Percentiles rank a stretch among this genome's conserved stretches.
phyloP scores from a whole-genome alignment of 2,888 invertebrate species.

The Diadegma fenestrale region DNA sequence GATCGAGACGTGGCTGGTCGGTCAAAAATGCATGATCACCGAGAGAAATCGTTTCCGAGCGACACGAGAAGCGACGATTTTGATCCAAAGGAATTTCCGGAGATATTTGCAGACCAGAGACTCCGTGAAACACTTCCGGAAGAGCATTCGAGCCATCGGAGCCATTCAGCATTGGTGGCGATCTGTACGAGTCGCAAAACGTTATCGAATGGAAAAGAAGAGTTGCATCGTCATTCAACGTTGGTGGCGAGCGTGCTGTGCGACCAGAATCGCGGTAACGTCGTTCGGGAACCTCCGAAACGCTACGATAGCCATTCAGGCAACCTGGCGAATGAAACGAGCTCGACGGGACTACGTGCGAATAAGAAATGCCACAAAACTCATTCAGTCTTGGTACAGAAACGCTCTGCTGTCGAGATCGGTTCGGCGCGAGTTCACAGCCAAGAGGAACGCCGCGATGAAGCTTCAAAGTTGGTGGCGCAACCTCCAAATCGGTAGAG shows the following conservation, averaged over 20 bases:
- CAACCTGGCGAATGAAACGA: constrained; percentile 83
- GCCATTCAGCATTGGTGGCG: constrained; percentile 78
- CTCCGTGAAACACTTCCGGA: constrained; percentile 58
- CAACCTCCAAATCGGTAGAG: constrained; percentile 20
- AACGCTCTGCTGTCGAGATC: constrained; percentile 55
- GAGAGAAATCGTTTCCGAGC: constrained; percentile 81
- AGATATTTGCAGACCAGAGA: constrained; percentile 72
- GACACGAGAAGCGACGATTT: constrained; percentile 79
- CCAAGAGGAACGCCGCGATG: constrained; percentile 59
- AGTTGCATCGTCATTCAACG: constrained; percentile 72
- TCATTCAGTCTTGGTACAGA: constrained; percentile 86
- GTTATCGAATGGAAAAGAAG: constrained; percentile 62
- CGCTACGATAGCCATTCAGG: constrained; percentile 80
- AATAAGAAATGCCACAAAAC: constrained; percentile 84
- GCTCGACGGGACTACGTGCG: constrained; percentile 71
- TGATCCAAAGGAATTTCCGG: constrained; percentile 85
- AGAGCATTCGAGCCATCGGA: constrained; percentile 60
- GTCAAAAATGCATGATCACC: constrained; percentile 83
- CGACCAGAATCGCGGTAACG: constrained; percentile 50
- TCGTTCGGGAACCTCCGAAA: constrained; percentile 59
- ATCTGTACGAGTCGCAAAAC: constrained; percentile 52
- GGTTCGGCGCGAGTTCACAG: constrained; percentile 59
- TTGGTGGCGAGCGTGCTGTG: constrained; percentile 71
- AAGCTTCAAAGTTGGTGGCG: constrained; percentile 81
- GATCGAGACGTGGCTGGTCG: constrained; percentile 76